These are phyloP conservation scores for Argyrosomus regius DNA, from an alignment of 2,797 vertebrate species.

Conservation along the genomic window DNA sequence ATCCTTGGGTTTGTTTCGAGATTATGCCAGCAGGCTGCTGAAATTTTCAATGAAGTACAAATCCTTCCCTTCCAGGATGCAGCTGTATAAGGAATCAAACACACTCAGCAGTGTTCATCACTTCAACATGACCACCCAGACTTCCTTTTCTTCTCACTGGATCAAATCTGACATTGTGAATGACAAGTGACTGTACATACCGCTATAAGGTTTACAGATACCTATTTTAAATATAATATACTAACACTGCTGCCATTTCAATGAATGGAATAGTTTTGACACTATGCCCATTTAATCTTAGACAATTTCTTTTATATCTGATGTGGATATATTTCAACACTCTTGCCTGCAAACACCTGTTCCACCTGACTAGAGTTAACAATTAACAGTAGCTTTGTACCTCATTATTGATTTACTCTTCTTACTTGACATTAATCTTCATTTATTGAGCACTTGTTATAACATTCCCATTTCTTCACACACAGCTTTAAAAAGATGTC, in stretches of 20 bases:
- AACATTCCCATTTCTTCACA: constrained; percentile 4
- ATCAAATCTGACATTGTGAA: no score
- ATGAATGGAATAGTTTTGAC: no score
- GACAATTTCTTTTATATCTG: background rate
- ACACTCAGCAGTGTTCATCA: background rate
- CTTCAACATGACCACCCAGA: background rate
- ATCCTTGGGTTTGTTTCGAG: background rate
- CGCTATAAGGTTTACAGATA: no score
- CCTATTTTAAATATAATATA: no score
- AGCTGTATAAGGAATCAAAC: background rate
- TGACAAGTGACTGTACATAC: no score
- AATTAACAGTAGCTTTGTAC: constrained; percentile 6
- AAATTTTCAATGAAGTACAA: no score
- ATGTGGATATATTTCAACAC: background rate
- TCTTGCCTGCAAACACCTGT: background rate
- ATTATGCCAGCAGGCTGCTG: background rate
- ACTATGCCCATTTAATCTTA: background rate
- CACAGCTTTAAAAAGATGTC: constrained; percentile 3
- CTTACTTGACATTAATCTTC: constrained; percentile 4
- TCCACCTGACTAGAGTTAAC: constrained; percentile 5
- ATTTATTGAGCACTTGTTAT: constrained; percentile 36
- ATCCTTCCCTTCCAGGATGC: background rate
- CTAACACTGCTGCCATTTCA: no score
- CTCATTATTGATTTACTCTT: constrained; percentile 23
- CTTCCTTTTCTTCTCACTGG: background rate